Conservation (phyloP, 2,888 invertebrate species). For the Drosophila nr. perissopoda region DNA sequence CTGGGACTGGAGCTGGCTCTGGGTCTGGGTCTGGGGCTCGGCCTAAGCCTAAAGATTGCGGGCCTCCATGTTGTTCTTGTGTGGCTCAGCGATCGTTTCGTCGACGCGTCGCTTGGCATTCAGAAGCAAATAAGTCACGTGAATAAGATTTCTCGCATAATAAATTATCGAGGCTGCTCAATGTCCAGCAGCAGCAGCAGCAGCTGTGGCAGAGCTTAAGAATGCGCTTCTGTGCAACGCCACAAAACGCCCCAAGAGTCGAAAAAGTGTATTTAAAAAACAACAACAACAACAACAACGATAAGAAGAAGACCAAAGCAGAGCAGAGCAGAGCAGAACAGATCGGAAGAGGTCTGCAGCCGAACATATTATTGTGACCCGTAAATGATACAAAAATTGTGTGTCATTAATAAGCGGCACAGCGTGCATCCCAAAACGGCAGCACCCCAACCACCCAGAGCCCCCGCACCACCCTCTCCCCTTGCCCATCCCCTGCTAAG, state of each 20-base stretch:
- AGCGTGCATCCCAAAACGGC: conserved; percentile 58
- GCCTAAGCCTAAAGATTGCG: conserved; percentile 5
- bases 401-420: conserved; percentile 81
- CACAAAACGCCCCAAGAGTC: conserved; percentile 20
- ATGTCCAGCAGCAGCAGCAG: conserved; percentile 15
- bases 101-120: conserved; percentile 51
- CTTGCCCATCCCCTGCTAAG: neutral
- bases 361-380: conserved; percentile 77
- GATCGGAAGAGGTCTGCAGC: conserved; percentile 31
- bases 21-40: conserved; percentile 2
- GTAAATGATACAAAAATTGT: conserved; percentile 83
- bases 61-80: conserved; percentile 50
- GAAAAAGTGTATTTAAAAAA: neutral
- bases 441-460: conserved; percentile 11
- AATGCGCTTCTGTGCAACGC: conserved; percentile 79
- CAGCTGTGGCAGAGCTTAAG: conserved; percentile 56
- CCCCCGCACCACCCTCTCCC: neutral
- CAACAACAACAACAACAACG: neutral
- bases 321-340: conserved; percentile 1
- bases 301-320: conserved; percentile 1
- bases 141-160: conserved; percentile 83
- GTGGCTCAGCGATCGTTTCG: conserved; percentile 52
- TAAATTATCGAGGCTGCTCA: conserved; percentile 80
- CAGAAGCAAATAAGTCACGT: conserved; percentile 84
- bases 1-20: neutral